Evolutionary conservation across 2,797 vertebrate genomes (phyloP), one percentile per base, ranked within the genome.

Genomic region (Clarias pachynema): DNA sequence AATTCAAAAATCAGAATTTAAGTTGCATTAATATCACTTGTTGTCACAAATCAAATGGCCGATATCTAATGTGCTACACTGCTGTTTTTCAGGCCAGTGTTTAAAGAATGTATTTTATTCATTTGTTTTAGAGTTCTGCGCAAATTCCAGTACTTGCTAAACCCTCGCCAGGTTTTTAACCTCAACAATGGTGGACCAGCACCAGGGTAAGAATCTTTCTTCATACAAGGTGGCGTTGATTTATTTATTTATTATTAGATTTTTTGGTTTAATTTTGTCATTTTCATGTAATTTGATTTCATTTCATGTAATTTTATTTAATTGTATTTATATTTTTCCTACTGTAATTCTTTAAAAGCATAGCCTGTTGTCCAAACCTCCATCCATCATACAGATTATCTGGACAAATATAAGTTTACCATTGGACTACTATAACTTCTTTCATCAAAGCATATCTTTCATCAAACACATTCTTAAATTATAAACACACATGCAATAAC

Each of bases 131-230:
- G 97, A 89, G 96, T 98, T 80, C 94, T 98, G 86, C 94, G 96
- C 84, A 98, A 97, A 91, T 97, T 98, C 92, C 97, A 97, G 88
- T 96, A 96, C 87, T 92, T 98, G 74, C 94, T 98, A 81, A 98
- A 98, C 90, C 98, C 98, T 34, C 96, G 96, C 65, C 98, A 99
- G 91, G 96, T 98, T 34, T 97, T 97, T 90, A 97, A 97, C 92
- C 94, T 98, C 44, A 91, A 93, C 70, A 96, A 94, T 7, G 97
- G 96, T 37, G 97, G 97, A 59, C 97, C 97, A 5, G 93, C 91
- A 70, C 93, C 95, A 10, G 98, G 98, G 98, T 98, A 94, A 87
- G 66, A 20, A n/a, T 24, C 73, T n/a, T 60, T 56, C 29, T 90
- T 86, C 14, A 5, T 29, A 16, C 14, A 16, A 57, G 26, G 5